Percentiles rank a stretch among this genome's conserved stretches.
phyloP scores from a whole-genome alignment of 2,888 invertebrate genomes.

The Sesamia inferens region DNA sequence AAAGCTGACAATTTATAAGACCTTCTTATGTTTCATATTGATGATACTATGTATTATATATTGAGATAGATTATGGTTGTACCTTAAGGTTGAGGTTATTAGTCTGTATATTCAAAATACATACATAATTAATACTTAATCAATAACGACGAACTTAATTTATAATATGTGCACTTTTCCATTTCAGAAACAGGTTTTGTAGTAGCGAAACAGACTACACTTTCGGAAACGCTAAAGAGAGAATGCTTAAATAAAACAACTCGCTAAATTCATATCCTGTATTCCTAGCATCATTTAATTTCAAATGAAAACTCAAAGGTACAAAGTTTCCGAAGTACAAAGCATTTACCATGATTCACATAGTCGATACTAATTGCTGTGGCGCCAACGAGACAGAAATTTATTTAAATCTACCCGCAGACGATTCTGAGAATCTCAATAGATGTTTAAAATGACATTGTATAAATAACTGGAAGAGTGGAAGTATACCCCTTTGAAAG shows the following conservation, averaged over 20 bases:
- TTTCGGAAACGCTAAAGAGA: constrained; percentile 2
- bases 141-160: too few relatives aligned
- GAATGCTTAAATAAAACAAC: constrained; percentile 7
- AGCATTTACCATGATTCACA: constrained; percentile 61
- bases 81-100: background rate
- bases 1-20: background rate
- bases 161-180: background rate
- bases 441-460: constrained; percentile 64
- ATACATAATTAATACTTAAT: background rate
- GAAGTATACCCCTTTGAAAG: constrained; percentile 51
- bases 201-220: background rate
- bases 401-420: constrained; percentile 69
- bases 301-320: constrained; percentile 52
- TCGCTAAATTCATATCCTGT: constrained; percentile 25
- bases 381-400: constrained; percentile 72
- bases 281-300: constrained; percentile 52
- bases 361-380: constrained; percentile 72
- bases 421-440: constrained; percentile 68
- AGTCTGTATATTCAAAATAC: background rate
- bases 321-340: constrained; percentile 57
- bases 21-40: background rate
- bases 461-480: constrained; percentile 50
- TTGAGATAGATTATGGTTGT: too few relatives aligned
- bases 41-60: too few relatives aligned
- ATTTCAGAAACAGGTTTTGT: background rate